phyloP scores from a whole-genome alignment of 2,888 invertebrate genomes.

The Brachylomia viminalis region DNA sequence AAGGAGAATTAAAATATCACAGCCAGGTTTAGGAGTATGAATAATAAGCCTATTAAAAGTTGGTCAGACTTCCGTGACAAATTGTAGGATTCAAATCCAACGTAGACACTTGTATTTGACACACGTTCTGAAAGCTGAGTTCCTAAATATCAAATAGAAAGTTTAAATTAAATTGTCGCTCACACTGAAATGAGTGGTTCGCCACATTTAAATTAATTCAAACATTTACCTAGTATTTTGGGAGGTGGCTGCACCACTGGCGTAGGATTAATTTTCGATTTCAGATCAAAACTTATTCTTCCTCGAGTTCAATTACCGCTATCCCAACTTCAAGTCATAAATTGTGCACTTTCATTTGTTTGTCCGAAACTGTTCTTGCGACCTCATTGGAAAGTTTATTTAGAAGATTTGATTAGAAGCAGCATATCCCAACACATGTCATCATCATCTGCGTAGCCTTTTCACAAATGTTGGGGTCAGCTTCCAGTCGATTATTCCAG shows the following conservation, averaged over 20 bases:
- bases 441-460: no score
- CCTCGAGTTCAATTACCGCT: slow-evolving; percentile 23
- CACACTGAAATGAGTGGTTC: slow-evolving; percentile 33
- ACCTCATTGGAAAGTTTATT: slow-evolving; percentile 59
- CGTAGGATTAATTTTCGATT: slow-evolving; percentile 30
- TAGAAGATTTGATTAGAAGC: slow-evolving; percentile 35
- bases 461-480: no score
- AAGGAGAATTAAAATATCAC: slow-evolving; percentile 13
- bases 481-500: no score
- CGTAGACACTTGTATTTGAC: slow-evolving; percentile 42
- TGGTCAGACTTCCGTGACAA: slow-evolving; percentile 24
- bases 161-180: slow-evolving; percentile 60
- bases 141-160: slow-evolving; percentile 57
- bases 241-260: slow-evolving; percentile 1
- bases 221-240: slow-evolving; percentile 12
- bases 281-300: slow-evolving; percentile 44
- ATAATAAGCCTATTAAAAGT: slow-evolving; percentile 41
- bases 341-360: slow-evolving; percentile 45
- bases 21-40: slow-evolving; percentile 6
- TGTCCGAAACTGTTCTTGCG: slow-evolving; percentile 40
- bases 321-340: slow-evolving; percentile 41
- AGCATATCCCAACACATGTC: no score
- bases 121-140: slow-evolving; percentile 41
- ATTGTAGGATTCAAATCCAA: slow-evolving; percentile 35
- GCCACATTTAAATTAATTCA: slow-evolving; percentile 11